A percentile compares a stretch with the other conserved stretches of the same genome.
phyloP scores from a whole-genome alignment of 2,888 invertebrate species.

The Oithona nana region DNA sequence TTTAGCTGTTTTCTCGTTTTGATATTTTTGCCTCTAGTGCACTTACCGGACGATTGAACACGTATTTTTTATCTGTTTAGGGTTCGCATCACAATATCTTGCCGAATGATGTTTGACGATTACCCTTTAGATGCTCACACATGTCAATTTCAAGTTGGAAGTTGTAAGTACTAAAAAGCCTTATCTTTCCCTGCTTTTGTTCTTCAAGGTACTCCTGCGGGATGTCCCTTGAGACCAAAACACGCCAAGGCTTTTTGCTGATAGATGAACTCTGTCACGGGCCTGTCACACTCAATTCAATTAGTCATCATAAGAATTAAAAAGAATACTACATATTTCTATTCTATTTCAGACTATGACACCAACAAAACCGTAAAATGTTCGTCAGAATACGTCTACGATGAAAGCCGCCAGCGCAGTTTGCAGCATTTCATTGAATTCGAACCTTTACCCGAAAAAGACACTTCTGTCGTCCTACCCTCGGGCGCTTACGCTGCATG shows the following conservation, averaged over 20 bases:
- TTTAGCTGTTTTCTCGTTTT: background rate
- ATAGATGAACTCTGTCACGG: too few species aligned
- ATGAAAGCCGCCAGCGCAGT: constrained; percentile 5
- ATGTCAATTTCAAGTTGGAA: constrained; percentile 18
- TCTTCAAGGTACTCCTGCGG: too few species aligned
- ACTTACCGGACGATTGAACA: background rate
- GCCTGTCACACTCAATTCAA: too few species aligned
- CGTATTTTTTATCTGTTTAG: background rate
- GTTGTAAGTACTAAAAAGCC: constrained; percentile 17
- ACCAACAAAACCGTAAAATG: constrained; percentile 14
- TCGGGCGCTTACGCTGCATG: constrained; percentile 15
- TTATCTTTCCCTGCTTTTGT: too few species aligned
- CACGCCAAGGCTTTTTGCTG: too few species aligned
- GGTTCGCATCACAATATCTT: constrained; percentile 15
- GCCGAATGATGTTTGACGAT: constrained; percentile 18
- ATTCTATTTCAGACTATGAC: constrained; percentile 15
- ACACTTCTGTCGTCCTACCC: constrained; percentile 5
- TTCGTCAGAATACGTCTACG: constrained; percentile 9
- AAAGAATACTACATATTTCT: too few species aligned
- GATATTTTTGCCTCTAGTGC: background rate
- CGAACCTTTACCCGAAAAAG: constrained; percentile 8
- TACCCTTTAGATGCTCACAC: constrained; percentile 17
- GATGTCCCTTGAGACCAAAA: too few species aligned
- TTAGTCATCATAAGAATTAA: too few species aligned
- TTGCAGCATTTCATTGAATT: constrained; percentile 16